Conservation (phyloP, 1,140 invertebrate genomes). For the Dendrolimus punctatus region DNA sequence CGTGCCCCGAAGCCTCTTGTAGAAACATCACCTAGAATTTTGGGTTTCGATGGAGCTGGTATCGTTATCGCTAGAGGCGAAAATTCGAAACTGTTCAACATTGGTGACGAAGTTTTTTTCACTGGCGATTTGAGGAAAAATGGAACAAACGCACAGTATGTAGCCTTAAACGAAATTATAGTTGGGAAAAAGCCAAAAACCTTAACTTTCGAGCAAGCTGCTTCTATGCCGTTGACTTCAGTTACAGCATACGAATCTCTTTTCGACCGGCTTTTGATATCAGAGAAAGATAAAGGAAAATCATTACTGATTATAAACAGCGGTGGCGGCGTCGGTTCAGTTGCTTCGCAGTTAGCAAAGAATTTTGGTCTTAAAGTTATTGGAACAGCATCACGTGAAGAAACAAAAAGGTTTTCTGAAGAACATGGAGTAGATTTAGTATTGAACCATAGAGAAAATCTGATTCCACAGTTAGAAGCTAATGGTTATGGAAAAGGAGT, state of each 20-base stretch:
- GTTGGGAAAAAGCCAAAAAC: slow-evolving; percentile 50
- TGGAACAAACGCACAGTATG: slow-evolving; percentile 54
- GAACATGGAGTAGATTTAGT: slow-evolving; percentile 41
- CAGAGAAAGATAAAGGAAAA: slow-evolving; percentile 52
- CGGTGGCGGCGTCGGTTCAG: slow-evolving; percentile 55
- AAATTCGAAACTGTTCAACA: slow-evolving; percentile 28
- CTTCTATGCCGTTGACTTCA: slow-evolving; percentile 49
- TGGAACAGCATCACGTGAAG: slow-evolving; percentile 50
- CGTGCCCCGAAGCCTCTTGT: slow-evolving; percentile 42
- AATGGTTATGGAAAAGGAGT: slow-evolving; percentile 37
- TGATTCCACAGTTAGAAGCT: slow-evolving; percentile 39
- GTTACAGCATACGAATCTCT: slow-evolving; percentile 51
- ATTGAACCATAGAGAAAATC: slow-evolving; percentile 45
- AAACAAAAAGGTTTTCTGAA: slow-evolving; percentile 37
- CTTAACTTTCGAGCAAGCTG: slow-evolving; percentile 54
- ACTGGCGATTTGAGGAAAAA: slow-evolving; percentile 42
- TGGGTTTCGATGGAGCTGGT: slow-evolving; percentile 56
- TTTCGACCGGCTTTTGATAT: slow-evolving; percentile 36
- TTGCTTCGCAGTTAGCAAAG: slow-evolving; percentile 47
- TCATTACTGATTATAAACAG: slow-evolving; percentile 54
- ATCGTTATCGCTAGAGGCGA: slow-evolving; percentile 43
- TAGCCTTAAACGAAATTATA: slow-evolving; percentile 43
- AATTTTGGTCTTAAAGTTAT: slow-evolving; percentile 49
- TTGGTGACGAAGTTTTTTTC: slow-evolving; percentile 56
- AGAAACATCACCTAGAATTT: slow-evolving; percentile 37